Evolutionary conservation across 1,140 invertebrate species (phyloP), one percentile per base, ranked within the genome.

Genomic region (Dryas iulia): DNA sequence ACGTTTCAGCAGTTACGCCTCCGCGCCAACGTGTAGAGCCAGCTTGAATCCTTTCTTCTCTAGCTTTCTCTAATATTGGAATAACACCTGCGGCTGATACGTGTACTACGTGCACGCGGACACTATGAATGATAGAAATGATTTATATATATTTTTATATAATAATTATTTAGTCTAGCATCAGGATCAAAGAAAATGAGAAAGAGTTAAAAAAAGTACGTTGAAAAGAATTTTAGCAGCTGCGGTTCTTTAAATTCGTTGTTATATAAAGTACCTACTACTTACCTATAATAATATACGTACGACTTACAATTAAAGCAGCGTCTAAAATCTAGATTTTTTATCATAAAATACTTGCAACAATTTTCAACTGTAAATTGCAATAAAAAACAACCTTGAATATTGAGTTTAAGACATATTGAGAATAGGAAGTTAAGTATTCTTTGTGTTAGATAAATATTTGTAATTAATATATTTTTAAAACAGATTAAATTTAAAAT

Each of bases 91-190:
- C 92, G 2, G 95, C 87, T n/a, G 95, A 96, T 24, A 96, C 88
- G 71, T 96, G 95, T 2, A 96, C 94, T 14, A 96, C 94, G 79
- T 96, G 96, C 10, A 95, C 94, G 68, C 92, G 92, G 4, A 94
- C 93, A 31, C 94, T 95, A 71, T 25, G 59, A 47, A 30, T 12
- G 4, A 12, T 53, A 8, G 59, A 21, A 26, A 10, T 10, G 35
- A 58, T 12, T 54, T 64, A 11, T 39, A 39, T 39, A 14, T 39
- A 39, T 4, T 39, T 12, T 39, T 39, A 39, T 12, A n/a, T n/a
- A n/a, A n/a, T n/a, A n/a, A n/a, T n/a, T n/a, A n/a, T n/a, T n/a
- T n/a, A n/a, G n/a, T n/a, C n/a, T n/a, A n/a, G n/a, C n/a, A n/a
- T n/a, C n/a, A n/a, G n/a, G n/a, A n/a, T n/a, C n/a, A n/a, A n/a